Evolutionary conservation across 2,888 invertebrate species (phyloP), one percentile per base, ranked within the genome.

Genomic region (Platypus cylindrus): DNA sequence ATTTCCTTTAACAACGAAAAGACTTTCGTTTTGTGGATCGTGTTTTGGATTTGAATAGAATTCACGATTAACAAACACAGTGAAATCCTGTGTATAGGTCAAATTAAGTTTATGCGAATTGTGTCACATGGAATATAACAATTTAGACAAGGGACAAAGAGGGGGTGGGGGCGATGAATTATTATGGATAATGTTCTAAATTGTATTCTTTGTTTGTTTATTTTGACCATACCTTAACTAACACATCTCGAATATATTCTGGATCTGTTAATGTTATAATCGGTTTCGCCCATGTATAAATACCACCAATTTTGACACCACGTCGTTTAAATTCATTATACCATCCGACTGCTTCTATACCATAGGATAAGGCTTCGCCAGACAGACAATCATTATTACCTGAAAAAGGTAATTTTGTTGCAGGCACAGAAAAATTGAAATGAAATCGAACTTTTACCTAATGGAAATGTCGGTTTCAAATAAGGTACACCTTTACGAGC

Each of bases 1-100:
- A 8, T 65, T 56, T 0, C 69, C 71, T 24, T 62, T 60, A 23
- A 68, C 48, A 39, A 66, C 59, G 45, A 75, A 71, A 2, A 78
- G 51, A 49, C 70, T 68, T 1, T 62, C 67, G 1, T 70, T 65
- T 12, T 57, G 27, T 1, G 55, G 55, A 33, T 59, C 56, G 11
- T 34, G 28, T 27, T 51, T 46, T 36, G 54, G 52, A 32, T 56
- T 51, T 17, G 46, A 40, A 22, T 53, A 51, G 17, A 54, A 44
- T 9, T 55, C 56, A 16, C 55, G 50, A 34, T 58, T 50, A 8
- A 41, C 20, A 27, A 47, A 47, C 15, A 46, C 26, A 5, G 40
- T 26, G 8, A 47, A 47, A 26, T 47, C 46, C 46, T 46, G 14
- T 8, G 9, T n/a, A 3, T 26, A 8, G 26, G 11, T 29, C n/a